These are phyloP conservation scores for Tauraco hartlaubi DNA, from an alignment of 2,797 vertebrate species.

Conservation along the genomic window DNA sequence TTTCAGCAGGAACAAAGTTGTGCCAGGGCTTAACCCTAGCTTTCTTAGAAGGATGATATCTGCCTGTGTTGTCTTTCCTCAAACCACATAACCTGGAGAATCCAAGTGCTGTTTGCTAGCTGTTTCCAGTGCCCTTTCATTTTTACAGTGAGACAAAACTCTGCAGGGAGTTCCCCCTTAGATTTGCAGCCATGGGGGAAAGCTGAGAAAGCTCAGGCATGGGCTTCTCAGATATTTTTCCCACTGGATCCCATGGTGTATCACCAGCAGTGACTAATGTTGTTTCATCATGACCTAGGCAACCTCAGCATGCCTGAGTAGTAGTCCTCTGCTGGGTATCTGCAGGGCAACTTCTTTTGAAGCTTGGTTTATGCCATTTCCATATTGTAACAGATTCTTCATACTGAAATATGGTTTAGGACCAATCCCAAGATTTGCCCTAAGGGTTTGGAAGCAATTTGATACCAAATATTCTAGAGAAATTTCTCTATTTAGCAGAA, in stretches of 20 bases:
- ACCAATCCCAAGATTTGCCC: background rate
- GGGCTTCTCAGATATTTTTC: background rate
- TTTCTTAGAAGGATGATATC: background rate
- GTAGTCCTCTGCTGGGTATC: background rate
- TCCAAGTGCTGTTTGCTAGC: rapidly evolving
- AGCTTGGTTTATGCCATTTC: background rate
- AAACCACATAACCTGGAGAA: background rate
- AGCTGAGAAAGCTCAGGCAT: background rate
- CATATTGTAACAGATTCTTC: background rate
- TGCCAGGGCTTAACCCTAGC: background rate
- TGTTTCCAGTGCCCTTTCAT: background rate
- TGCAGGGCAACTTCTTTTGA: background rate
- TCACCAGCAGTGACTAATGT: background rate
- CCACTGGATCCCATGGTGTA: background rate
- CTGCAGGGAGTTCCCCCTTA: background rate
- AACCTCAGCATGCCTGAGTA: background rate
- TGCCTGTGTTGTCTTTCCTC: background rate
- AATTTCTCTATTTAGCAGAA: background rate
- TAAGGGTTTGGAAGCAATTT: background rate
- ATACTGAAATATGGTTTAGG: background rate
- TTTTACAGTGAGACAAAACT: background rate
- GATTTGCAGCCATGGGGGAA: background rate
- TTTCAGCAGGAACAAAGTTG: background rate
- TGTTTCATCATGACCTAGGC: background rate
- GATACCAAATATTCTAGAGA: background rate